Percentiles rank a stretch among this genome's conserved stretches.
Conservation (phyloP, 2,888 invertebrate genomes). For the Leptogaster cylindrica region DNA sequence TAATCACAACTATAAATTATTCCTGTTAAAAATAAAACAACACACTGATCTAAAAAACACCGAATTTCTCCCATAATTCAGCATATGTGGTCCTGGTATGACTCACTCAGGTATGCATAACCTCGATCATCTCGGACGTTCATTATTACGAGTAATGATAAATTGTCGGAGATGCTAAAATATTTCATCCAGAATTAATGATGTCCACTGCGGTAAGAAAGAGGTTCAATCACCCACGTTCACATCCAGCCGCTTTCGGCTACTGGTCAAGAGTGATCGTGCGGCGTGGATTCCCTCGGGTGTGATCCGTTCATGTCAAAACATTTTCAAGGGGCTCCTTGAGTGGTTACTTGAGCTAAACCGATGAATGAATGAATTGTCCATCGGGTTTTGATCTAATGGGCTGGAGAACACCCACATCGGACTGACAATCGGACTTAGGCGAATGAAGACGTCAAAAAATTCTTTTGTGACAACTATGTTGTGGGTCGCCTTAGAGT, state of each 20-base stretch:
- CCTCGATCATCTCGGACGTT: neutral
- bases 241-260: conserved; percentile 2
- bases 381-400: neutral
- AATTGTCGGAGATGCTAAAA: conserved; percentile 33
- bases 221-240: conserved; percentile 33
- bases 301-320: conserved; percentile 46
- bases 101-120: conserved; percentile 1
- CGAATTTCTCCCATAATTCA: too few relatives aligned
- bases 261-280: conserved; percentile 25
- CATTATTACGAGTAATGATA: conserved; percentile 29
- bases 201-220: conserved; percentile 12
- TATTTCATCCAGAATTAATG: conserved; percentile 33
- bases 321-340: conserved; percentile 34
- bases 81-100: too few relatives aligned
- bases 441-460: conserved; percentile 46
- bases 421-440: conserved; percentile 3
- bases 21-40: too few relatives aligned
- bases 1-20: too few relatives aligned
- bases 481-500: conserved; percentile 40
- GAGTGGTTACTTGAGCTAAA: conserved; percentile 33
- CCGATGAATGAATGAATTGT: conserved; percentile 25
- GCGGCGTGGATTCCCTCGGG: conserved; percentile 38
- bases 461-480: conserved; percentile 44
- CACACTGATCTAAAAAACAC: too few relatives aligned
- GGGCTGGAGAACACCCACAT: conserved; percentile 44